Base-by-base conservation (phyloP, 2,797 vertebrate species). In the Florisuga fusca region DNA sequence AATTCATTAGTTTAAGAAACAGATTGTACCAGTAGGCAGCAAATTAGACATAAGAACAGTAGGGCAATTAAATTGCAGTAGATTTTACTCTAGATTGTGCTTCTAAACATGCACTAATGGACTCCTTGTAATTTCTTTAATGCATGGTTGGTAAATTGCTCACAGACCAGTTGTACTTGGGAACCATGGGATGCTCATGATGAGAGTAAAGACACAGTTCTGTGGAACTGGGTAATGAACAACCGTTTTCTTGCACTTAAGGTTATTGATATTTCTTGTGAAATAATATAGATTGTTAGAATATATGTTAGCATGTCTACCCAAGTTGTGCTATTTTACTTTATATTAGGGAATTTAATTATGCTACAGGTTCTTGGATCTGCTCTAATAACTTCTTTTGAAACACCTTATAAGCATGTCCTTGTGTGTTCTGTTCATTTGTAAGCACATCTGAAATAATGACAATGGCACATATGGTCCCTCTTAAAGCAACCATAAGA, bases 21-120 rank as follows among this genome's bases (percentile, higher is more conserved):
- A 93, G 55, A 84, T 87, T 89, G 67, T 51, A 89, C 41, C 92
- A 81, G 38, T 61, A 27, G 43, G 50, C 41, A 88, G 68, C 64
- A 91, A 92, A 95, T 87, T 72, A 87, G 38, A 96, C 21, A 43
- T 74, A 91, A 79, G 80, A 97, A 62, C 13, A 96, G 29, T 45
- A 78, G 93, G 73, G 93, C 73, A 74, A 92, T 62, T 95, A 76
- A 76, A 88, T 20, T 94, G 41, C n/a, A 72, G 58, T 72, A 84
- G 67, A 79, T 94, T 96, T 94, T 33, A 69, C 66, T 73, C 68
- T 67, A 78, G 50, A 86, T 57, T 91, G 34, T 77, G 50, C 33
- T 87, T 95, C 78, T 73, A 93, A 95, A 69, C 11, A 15, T 25
- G 54, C 11, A 50, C 38, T 84, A 91, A 81, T 68, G 38, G 6